Conservation (phyloP, 1,140 invertebrate species). For the Drosophila mayri region DNA sequence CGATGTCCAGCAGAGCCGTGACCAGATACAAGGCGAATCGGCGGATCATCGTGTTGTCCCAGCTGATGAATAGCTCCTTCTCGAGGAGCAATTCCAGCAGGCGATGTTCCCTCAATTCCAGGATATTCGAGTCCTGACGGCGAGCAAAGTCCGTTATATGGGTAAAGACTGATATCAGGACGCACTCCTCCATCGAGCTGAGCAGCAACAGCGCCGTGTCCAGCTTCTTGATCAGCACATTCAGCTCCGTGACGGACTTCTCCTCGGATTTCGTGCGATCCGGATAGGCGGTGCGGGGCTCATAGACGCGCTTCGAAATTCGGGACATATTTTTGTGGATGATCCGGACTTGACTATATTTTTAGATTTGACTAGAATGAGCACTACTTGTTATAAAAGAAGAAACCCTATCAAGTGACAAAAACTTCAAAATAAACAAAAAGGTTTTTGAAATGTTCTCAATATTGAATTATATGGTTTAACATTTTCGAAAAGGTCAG, state of each 20-base stretch:
- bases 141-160: conserved; percentile 72
- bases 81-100: conserved; percentile 58
- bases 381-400: not conserved
- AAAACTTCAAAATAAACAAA: not conserved
- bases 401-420: conserved; percentile 1
- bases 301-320: conserved; percentile 63
- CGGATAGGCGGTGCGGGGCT: conserved; percentile 52
- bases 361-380: not conserved
- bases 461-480: too few relatives aligned
- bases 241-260: conserved; percentile 57
- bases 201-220: conserved; percentile 65
- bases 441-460: not conserved
- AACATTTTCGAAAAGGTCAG: too few relatives aligned
- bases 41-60: conserved; percentile 54
- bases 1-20: conserved; percentile 58
- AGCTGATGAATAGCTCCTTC: conserved; percentile 62
- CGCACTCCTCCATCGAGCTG: conserved; percentile 63
- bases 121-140: conserved; percentile 56
- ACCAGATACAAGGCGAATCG: conserved; percentile 70
- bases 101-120: conserved; percentile 47
- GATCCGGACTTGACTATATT: not conserved
- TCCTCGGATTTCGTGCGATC: conserved; percentile 66
- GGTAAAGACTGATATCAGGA: conserved; percentile 62
- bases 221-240: conserved; percentile 54
- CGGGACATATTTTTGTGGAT: conserved; percentile 52